Conservation (phyloP, 2,888 invertebrate species). For the Eupsilia transversa region DNA sequence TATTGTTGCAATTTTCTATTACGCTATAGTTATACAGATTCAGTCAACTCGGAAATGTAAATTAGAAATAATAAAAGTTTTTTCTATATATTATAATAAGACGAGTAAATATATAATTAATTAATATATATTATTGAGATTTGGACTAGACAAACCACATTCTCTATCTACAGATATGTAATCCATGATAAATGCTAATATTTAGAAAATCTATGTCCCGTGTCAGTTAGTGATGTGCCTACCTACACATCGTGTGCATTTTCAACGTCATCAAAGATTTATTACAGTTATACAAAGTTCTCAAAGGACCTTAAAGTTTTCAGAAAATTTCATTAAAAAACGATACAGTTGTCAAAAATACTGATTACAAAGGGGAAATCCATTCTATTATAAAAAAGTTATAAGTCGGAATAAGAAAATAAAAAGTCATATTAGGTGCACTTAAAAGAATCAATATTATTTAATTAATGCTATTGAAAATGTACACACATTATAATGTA, state of each 20-base stretch:
- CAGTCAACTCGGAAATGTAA: constrained; percentile 87
- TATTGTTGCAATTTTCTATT: constrained; percentile 74
- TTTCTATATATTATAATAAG: constrained; percentile 79
- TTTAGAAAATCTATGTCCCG: constrained; percentile 88
- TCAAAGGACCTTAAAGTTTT: constrained; percentile 17
- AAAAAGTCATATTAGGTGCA: constrained; percentile 30
- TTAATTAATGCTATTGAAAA: constrained; percentile 78
- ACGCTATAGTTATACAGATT: constrained; percentile 83
- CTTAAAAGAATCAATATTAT: constrained; percentile 28
- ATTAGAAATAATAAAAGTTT: constrained; percentile 77
- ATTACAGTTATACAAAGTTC: constrained; percentile 19
- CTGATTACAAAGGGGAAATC: constrained; percentile 18
- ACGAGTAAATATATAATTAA: constrained; percentile 85
- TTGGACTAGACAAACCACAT: constrained; percentile 90
- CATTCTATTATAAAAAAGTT: constrained; percentile 29
- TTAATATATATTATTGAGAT: constrained; percentile 86
- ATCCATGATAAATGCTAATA: constrained; percentile 90
- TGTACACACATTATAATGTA: constrained; percentile 78
- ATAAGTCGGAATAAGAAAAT: constrained; percentile 39
- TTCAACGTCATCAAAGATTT: constrained; percentile 78
- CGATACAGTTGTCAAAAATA: constrained; percentile 39
- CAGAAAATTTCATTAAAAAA: constrained; percentile 34
- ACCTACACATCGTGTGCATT: constrained; percentile 82
- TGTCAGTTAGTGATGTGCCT: constrained; percentile 85
- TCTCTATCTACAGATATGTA: constrained; percentile 91